These are phyloP conservation scores for Darevskia mixta DNA, from an alignment of 2,797 vertebrate genomes.

Conservation along the genomic window DNA sequence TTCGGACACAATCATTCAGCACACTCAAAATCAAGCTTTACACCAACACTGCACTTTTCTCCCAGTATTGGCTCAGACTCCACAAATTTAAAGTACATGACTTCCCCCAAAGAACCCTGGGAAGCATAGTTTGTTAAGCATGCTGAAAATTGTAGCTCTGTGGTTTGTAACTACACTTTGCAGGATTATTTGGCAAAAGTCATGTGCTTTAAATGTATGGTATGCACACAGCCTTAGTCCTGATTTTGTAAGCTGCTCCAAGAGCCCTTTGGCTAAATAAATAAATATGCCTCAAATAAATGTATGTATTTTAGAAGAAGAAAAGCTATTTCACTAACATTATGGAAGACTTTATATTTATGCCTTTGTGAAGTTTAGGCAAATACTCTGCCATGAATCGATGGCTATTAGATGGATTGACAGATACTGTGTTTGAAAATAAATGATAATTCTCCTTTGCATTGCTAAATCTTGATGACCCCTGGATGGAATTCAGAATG, in stretches of 20 bases:
- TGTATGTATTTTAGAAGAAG: neutral
- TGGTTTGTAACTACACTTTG: too few relatives aligned
- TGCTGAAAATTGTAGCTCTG: too few relatives aligned
- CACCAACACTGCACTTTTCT: neutral
- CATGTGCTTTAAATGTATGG: too few relatives aligned
- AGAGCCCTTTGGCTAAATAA: too few relatives aligned
- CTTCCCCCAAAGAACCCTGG: too few relatives aligned
- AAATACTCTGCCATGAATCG: neutral
- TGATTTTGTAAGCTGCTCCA: too few relatives aligned
- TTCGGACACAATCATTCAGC: neutral
- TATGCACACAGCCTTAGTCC: too few relatives aligned
- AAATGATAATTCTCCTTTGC: constrained; percentile 28
- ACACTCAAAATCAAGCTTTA: neutral
- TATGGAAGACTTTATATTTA: neutral
- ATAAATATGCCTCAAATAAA: too few relatives aligned
- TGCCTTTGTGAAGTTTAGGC: neutral
- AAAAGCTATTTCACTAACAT: neutral
- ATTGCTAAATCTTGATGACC: constrained; percentile 47
- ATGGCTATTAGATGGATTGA: constrained; percentile 7
- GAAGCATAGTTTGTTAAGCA: too few relatives aligned
- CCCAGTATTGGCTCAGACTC: neutral
- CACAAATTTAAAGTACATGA: neutral
- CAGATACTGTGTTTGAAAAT: constrained; percentile 40
- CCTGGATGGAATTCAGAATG: constrained; percentile 40
- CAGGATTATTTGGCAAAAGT: too few relatives aligned